phyloP scores from a whole-genome alignment of 2,113 vertebrate species.

The Ancistrus triradiatus region DNA sequence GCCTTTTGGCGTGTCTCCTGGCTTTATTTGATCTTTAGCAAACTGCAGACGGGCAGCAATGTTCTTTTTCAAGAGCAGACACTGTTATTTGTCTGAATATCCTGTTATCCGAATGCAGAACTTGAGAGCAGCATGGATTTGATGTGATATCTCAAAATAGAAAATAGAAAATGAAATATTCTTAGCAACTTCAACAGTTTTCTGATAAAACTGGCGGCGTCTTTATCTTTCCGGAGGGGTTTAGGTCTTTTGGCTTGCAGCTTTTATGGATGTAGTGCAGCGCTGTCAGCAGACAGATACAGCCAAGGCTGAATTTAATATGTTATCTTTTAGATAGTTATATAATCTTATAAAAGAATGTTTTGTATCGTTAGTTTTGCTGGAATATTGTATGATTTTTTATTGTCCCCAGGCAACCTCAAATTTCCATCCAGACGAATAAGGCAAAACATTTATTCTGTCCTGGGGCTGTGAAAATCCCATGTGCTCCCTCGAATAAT shows the following conservation, averaged over 20 bases:
- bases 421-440: background rate
- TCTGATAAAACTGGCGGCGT: background rate
- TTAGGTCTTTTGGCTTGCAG: constrained; percentile 25
- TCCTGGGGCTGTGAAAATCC: background rate
- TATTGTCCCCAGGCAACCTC: no score
- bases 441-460: constrained; percentile 5
- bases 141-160: no score
- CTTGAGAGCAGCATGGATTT: no score
- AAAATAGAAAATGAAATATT: no score
- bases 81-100: no score
- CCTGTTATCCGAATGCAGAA: no score
- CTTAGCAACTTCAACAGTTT: no score
- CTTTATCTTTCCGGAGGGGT: constrained; percentile 8
- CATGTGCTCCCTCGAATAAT: background rate
- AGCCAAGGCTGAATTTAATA: constrained; percentile 11
- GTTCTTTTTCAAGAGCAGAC: no score
- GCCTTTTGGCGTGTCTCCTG: no score
- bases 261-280: constrained; percentile 31
- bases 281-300: constrained; percentile 13
- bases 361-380: background rate
- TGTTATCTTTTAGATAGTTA: constrained; percentile 27
- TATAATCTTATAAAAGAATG: constrained; percentile 4
- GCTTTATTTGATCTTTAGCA: no score
- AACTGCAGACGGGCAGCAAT: no score
- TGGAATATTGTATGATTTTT: background rate